Evolutionary conservation across 2,888 invertebrate species (phyloP), one percentile per base, ranked within the genome.

Genomic region (Rhamphomyia laevipes): DNA sequence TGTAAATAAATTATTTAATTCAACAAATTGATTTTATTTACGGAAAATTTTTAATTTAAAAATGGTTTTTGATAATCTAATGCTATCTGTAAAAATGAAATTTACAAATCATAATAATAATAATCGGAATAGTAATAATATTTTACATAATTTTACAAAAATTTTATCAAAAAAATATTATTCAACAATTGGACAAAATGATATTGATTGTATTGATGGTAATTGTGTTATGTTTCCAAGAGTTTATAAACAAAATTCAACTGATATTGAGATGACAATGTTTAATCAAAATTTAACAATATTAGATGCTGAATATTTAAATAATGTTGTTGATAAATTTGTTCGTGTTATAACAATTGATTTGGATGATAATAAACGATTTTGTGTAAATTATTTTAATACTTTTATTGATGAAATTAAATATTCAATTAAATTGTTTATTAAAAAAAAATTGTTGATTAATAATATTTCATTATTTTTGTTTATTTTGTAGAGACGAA

Each of bases 401-500:
- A 30, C 11, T 30, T 35, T 35, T 35, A n/a, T n/a, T 6, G 6
- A 30, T 30, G 30, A 9, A n/a, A 6, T 27, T 27, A 27, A 27
- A 27, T 27, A 6, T 21, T 21, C 6, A 5, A 6, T 37, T 23
- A 13, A 38, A 12, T 27, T 38, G 17, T 41, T 47, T 43, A 12
- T 13, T 7, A 12, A 43, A 51, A 51, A 53, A 53, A 51, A 49
- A 51, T 43, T 46, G 5, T 35, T 35, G 13, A 13, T 33, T 9
- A 30, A 30, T 30, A 11, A 30, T 30, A 30, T 30, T 33, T 33
- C 12, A 21, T 38, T 46, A 31, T 48, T 52, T 45, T 53, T 55
- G 51, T 53, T 48, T 58, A 43, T 50, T 48, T 30, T 33, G 35
- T 56, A 91, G 84, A 83, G 89, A 70, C 82, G 86, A 62, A 91